Conservation (phyloP, 2,797 vertebrate genomes). For the Hapalemur alaotrensis region DNA sequence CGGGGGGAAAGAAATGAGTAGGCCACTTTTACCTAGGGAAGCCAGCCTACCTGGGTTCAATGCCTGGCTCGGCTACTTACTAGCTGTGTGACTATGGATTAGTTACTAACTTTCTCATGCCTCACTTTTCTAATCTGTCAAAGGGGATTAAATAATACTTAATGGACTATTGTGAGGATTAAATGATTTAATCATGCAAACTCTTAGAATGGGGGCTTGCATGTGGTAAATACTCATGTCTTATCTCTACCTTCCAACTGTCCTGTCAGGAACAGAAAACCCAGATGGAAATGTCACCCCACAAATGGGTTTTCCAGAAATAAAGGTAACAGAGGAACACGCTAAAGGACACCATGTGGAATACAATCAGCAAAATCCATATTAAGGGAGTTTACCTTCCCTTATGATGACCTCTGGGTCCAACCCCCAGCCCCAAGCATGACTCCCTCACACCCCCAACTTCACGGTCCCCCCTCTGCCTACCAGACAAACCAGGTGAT, state of each 20-base stretch:
- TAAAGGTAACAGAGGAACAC: too few relatives aligned
- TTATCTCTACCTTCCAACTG: background rate
- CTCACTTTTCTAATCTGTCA: background rate
- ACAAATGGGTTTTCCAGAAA: too few relatives aligned
- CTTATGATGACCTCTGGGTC: background rate
- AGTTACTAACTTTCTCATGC: background rate
- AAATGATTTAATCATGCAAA: background rate
- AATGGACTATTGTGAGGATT: background rate
- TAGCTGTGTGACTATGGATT: background rate
- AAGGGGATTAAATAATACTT: background rate
- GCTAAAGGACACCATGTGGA: too few relatives aligned
- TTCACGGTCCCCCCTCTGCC: background rate
- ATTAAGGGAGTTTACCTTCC: background rate
- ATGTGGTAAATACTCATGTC: background rate
- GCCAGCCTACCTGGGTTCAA: background rate
- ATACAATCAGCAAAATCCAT: too few relatives aligned
- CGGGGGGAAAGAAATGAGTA: background rate
- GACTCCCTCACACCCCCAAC: background rate
- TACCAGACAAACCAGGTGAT: slow-evolving; percentile 96
- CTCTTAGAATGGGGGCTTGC: background rate
- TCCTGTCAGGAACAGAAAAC: background rate
- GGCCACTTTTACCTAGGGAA: background rate
- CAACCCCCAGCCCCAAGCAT: background rate
- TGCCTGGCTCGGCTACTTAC: background rate
- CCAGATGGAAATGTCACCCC: background rate